Conservation (phyloP, 2,113 vertebrate genomes). For the Silurus asotus region DNA sequence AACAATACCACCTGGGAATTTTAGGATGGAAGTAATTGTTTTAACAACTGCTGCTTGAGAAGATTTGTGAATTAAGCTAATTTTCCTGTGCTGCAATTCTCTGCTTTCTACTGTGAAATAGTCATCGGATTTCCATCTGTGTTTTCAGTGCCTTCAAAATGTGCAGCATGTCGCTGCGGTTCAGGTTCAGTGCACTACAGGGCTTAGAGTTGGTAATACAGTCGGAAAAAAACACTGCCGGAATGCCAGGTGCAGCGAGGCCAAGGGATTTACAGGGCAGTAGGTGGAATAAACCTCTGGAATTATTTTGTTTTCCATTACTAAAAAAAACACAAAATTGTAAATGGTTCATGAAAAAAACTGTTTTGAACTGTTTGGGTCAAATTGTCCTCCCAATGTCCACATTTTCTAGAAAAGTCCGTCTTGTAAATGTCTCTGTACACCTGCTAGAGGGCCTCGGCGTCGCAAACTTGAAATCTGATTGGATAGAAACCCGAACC, state of each 20-base stretch:
- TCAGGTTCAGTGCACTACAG: not conserved
- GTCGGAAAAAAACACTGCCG: not conserved
- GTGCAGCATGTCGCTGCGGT: not conserved
- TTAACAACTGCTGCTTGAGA: not conserved
- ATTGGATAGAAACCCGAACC: too few relatives aligned
- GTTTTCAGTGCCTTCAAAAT: not conserved
- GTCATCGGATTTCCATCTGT: not conserved
- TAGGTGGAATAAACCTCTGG: not conserved
- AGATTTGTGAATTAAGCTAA: not conserved
- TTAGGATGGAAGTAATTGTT: not conserved
- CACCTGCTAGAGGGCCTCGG: too few relatives aligned
- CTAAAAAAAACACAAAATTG: not conserved
- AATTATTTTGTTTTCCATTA: not conserved
- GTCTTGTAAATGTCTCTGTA: too few relatives aligned
- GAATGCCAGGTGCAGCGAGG: not conserved
- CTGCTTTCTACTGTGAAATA: not conserved
- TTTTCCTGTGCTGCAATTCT: not conserved
- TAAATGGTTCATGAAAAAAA: too few relatives aligned
- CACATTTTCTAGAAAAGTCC: too few relatives aligned
- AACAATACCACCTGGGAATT: not conserved
- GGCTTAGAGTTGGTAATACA: not conserved
- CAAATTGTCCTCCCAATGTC: too few relatives aligned
- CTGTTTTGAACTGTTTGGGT: too few relatives aligned
- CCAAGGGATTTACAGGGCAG: not conserved
- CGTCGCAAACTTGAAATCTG: too few relatives aligned